Evolutionary conservation across 2,113 vertebrate genomes (phyloP).

Genomic region (Caranx ignobilis): DNA sequence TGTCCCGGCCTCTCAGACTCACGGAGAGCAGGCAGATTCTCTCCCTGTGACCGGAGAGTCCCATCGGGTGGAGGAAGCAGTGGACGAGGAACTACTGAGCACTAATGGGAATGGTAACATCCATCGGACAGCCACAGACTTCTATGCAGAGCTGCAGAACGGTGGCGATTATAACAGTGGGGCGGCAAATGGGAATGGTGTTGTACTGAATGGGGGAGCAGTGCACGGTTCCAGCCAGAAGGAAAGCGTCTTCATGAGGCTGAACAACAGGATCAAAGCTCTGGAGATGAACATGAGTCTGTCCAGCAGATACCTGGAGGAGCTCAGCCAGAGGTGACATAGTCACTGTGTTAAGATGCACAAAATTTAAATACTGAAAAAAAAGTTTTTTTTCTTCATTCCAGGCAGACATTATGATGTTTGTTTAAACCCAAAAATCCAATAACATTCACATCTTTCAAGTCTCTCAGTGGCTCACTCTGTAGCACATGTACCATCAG

Average conservation of each 20-base stretch:
- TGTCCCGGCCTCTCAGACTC: constrained; percentile 29
- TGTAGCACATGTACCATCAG: too few relatives aligned
- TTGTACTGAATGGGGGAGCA: constrained; percentile 65
- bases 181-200: constrained; percentile 88
- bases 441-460: too few relatives aligned
- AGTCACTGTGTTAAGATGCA: too few relatives aligned
- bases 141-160: constrained; percentile 97
- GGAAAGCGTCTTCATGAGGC: constrained; percentile 98
- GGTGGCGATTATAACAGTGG: constrained; percentile 88
- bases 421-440: too few relatives aligned
- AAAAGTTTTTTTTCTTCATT: too few relatives aligned
- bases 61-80: constrained; percentile 83
- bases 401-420: too few relatives aligned
- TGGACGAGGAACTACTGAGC: constrained; percentile 87
- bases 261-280: constrained; percentile 98
- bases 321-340: constrained; percentile 95
- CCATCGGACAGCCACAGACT: constrained; percentile 93
- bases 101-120: constrained; percentile 76
- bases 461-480: too few relatives aligned
- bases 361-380: too few relatives aligned
- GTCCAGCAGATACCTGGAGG: constrained; percentile 96
- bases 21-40: constrained; percentile 73
- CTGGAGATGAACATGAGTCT: constrained; percentile 99
- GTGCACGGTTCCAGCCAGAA: constrained; percentile 98
- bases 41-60: constrained; percentile 72